Evolutionary conservation across 53 echinoderm and acorn worm genomes (phyloP).

Genomic region (Zoroaster sp.): DNA sequence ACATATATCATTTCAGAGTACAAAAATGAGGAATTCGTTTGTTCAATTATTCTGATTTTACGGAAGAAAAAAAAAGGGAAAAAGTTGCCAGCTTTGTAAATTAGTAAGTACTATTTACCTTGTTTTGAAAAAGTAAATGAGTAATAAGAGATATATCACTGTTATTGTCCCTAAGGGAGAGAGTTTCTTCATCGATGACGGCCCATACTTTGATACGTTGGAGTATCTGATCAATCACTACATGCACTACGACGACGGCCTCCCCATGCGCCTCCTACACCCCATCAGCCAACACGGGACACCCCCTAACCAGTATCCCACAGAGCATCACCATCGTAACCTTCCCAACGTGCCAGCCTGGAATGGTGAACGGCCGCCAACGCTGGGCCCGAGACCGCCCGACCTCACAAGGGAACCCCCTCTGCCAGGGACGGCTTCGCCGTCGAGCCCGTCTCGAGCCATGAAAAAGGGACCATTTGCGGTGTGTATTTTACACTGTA

Average conservation of each 20-base stretch:
- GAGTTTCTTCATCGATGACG: slow-evolving; percentile 87
- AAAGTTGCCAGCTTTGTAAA: too few species aligned
- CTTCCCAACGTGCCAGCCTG: background rate
- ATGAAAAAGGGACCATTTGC: background rate
- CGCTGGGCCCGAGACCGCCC: slow-evolving; percentile 48
- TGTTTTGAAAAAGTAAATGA: too few species aligned
- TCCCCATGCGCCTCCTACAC: slow-evolving; percentile 79
- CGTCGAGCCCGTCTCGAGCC: background rate
- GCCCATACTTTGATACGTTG: slow-evolving; percentile 85
- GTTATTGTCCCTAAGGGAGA: slow-evolving; percentile 57
- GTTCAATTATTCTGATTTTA: too few species aligned
- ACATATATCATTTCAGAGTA: too few species aligned
- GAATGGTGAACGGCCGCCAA: slow-evolving; percentile 44
- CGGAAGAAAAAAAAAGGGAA: too few species aligned
- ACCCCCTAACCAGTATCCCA: slow-evolving; percentile 35
- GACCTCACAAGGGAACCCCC: slow-evolving; percentile 39
- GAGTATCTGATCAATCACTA: slow-evolving; percentile 93
- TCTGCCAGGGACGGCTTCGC: background rate
- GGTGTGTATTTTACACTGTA: background rate
- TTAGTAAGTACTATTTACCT: too few species aligned
- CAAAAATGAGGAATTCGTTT: too few species aligned
- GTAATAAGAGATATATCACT: too few species aligned
- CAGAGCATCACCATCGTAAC: background rate
- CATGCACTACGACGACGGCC: slow-evolving; percentile 88
- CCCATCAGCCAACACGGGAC: slow-evolving; percentile 51